Conservation (phyloP, 2,888 invertebrate genomes). For the Drosophila koepferae region DNA sequence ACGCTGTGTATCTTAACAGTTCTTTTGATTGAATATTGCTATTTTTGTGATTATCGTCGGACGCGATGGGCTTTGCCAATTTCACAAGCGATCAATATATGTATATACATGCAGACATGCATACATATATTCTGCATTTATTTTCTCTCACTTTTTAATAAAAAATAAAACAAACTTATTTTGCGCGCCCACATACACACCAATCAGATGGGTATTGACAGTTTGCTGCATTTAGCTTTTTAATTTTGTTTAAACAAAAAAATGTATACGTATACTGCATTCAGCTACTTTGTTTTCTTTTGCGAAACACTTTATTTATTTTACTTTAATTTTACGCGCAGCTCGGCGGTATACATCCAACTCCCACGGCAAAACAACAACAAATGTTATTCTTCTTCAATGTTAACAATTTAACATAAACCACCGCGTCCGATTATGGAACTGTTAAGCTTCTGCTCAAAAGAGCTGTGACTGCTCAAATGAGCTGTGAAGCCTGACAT, state of each 20-base stretch:
- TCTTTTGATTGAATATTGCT: conserved; percentile 69
- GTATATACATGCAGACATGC: not conserved
- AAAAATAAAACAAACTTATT: conserved; percentile 32
- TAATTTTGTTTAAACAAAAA: conserved; percentile 11
- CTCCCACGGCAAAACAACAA: conserved; percentile 54
- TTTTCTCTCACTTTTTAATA: conserved; percentile 46
- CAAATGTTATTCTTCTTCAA: conserved; percentile 54
- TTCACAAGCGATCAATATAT: conserved; percentile 35
- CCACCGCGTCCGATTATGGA: conserved; percentile 33
- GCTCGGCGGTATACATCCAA: conserved; percentile 27
- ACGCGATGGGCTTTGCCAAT: conserved; percentile 32
- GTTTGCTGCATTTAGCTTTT: conserved; percentile 9
- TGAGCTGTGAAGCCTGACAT: not conserved
- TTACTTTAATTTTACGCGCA: conserved; percentile 40
- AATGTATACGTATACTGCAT: conserved; percentile 15
- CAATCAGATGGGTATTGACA: conserved; percentile 29
- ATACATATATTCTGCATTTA: conserved; percentile 39
- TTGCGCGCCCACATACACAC: conserved; percentile 43
- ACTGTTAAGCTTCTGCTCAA: conserved; percentile 43
- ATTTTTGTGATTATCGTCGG: conserved; percentile 59
- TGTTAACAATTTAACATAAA: conserved; percentile 23
- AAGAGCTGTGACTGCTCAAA: conserved; percentile 30
- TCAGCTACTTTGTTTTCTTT: conserved; percentile 12
- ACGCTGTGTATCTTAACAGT: conserved; percentile 35
- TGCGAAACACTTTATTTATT: conserved; percentile 34